These are phyloP conservation scores for Pterobdella sp. DNA, from an alignment of 2,888 invertebrate genomes.

Conservation along the genomic window DNA sequence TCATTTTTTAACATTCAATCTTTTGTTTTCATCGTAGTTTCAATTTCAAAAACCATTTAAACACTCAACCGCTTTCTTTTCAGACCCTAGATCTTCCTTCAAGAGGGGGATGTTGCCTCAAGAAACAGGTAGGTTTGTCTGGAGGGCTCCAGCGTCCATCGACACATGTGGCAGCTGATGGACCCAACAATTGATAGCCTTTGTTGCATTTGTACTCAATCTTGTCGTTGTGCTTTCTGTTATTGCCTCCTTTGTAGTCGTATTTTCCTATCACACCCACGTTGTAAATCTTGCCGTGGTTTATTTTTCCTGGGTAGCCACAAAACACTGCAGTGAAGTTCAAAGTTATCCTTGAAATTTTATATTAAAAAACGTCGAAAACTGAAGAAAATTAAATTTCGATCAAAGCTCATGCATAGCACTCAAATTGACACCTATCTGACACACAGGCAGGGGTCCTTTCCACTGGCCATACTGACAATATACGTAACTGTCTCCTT, in stretches of 20 bases:
- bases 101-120: slow-evolving; percentile 36
- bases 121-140: slow-evolving; percentile 51
- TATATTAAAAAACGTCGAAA: too few relatives aligned
- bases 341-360: too few relatives aligned
- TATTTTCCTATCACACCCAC: slow-evolving; percentile 93
- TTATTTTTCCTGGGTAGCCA: slow-evolving; percentile 73
- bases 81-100: slow-evolving; percentile 4
- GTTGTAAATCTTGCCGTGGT: slow-evolving; percentile 78
- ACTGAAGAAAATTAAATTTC: too few relatives aligned
- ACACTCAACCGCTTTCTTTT: neutral
- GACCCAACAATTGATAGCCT: slow-evolving; percentile 44
- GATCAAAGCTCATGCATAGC: too few relatives aligned
- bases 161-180: slow-evolving; percentile 73
- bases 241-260: slow-evolving; percentile 74
- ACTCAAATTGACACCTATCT: slow-evolving; percentile 53
- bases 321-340: slow-evolving; percentile 39
- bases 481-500: slow-evolving; percentile 58
- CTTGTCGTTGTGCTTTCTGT: slow-evolving; percentile 45
- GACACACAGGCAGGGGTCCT: slow-evolving; percentile 71
- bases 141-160: slow-evolving; percentile 87
- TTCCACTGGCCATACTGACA: slow-evolving; percentile 94
- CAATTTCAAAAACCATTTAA: too few relatives aligned
- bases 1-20: too few relatives aligned
- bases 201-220: slow-evolving; percentile 48
- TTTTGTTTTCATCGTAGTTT: too few relatives aligned